These are phyloP conservation scores for Nanger granti DNA, from an alignment of 2,113 vertebrate genomes.

Conservation along the genomic window DNA sequence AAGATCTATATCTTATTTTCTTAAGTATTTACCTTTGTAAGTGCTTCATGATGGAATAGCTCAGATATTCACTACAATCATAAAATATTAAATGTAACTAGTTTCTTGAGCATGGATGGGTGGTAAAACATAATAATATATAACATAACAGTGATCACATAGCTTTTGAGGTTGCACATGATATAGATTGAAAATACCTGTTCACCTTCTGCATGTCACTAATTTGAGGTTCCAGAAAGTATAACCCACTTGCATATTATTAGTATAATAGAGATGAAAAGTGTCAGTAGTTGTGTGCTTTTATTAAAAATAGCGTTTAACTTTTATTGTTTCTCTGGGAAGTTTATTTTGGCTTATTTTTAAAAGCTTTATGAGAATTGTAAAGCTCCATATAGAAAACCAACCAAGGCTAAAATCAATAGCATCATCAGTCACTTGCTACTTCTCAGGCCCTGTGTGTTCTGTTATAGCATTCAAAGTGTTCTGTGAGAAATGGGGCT, in stretches of 20 bases:
- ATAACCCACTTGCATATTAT: background rate
- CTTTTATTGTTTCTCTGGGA: background rate
- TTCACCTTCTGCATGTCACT: background rate
- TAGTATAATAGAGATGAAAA: background rate
- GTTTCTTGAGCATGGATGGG: background rate
- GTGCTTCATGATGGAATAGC: background rate
- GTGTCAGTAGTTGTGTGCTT: background rate
- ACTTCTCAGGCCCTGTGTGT: background rate
- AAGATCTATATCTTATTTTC: background rate
- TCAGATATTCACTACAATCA: background rate
- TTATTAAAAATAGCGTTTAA: background rate
- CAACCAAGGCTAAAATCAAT: slow-evolving; percentile 30
- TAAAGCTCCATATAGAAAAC: background rate
- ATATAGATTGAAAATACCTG: background rate
- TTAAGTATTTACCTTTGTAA: background rate
- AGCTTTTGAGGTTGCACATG: background rate
- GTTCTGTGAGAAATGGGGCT: background rate
- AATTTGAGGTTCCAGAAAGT: background rate
- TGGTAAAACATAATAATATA: background rate
- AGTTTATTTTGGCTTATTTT: slow-evolving; percentile 38
- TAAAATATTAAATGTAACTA: background rate
- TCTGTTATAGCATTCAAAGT: background rate
- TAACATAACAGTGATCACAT: background rate
- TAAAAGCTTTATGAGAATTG: background rate
- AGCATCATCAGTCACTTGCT: background rate